A percentile compares a stretch with the other conserved stretches of the same genome.
Conservation (phyloP, 2,797 vertebrate genomes). For the Argyrosomus regius region DNA sequence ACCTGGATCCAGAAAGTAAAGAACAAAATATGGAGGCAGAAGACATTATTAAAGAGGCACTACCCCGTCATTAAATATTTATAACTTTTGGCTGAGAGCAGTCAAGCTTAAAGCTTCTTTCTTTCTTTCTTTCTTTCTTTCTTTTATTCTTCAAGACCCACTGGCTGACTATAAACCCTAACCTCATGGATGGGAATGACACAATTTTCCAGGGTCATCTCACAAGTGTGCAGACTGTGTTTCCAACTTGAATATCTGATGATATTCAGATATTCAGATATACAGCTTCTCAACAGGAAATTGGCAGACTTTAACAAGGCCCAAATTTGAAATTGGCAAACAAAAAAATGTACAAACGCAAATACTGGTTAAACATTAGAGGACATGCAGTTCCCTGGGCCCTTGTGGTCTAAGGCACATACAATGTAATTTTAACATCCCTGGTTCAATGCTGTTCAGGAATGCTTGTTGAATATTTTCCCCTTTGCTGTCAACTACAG, state of each 20-base stretch:
- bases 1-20: slow-evolving; percentile 75
- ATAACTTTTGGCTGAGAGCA: slow-evolving; percentile 44
- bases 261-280: background rate
- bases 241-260: slow-evolving; percentile 29
- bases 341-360: background rate
- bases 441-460: background rate
- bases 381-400: background rate
- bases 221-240: slow-evolving; percentile 40
- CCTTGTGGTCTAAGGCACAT: background rate
- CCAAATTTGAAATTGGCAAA: slow-evolving; percentile 14
- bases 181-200: background rate
- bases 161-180: background rate
- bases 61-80: slow-evolving; percentile 48
- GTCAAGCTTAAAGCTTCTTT: slow-evolving; percentile 42
- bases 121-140: no score
- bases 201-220: slow-evolving; percentile 5
- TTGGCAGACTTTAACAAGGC: slow-evolving; percentile 8
- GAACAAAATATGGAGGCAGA: slow-evolving; percentile 20
- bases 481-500: no score
- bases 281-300: slow-evolving; percentile 17
- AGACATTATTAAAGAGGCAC: slow-evolving; percentile 25
- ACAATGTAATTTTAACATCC: background rate
- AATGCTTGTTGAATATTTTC: background rate
- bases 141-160: slow-evolving; percentile 28
- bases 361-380: background rate